Percentiles rank a stretch among this genome's conserved stretches.
Evolutionary conservation across 2,888 invertebrate species (phyloP).

Genomic region (Eupelmus urozonus): DNA sequence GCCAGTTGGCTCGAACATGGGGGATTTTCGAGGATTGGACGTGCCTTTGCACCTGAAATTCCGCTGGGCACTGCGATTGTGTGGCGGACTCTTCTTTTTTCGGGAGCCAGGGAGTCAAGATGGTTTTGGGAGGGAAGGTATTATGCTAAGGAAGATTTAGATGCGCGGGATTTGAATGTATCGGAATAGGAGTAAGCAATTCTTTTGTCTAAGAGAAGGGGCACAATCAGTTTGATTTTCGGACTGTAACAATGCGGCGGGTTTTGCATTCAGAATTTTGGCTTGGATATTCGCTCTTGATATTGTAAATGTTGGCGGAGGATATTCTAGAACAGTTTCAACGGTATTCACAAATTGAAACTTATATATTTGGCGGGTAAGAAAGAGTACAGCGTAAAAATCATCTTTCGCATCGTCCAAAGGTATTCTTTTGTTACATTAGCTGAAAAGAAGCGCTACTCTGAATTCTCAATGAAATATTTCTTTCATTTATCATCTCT

Average conservation of each 20-base stretch:
- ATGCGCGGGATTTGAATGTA: constrained; percentile 44
- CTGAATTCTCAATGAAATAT: not conserved
- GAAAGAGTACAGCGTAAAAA: not conserved
- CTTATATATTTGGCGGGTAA: not conserved
- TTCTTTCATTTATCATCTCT: constrained; percentile 4
- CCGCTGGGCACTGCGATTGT: no score
- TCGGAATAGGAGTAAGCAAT: constrained; percentile 19
- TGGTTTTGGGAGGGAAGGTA: constrained; percentile 27
- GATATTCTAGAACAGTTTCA: not conserved
- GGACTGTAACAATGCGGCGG: constrained; percentile 34
- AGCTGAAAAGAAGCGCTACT: not conserved
- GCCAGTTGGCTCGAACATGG: not conserved
- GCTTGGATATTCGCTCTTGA: constrained; percentile 9
- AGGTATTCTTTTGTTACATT: constrained; percentile 5
- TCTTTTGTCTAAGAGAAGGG: constrained; percentile 21
- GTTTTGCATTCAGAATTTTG: constrained; percentile 31
- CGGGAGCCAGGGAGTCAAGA: constrained; percentile 19
- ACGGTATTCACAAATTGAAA: not conserved
- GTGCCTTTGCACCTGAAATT: constrained; percentile 47
- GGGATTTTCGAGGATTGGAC: constrained; percentile 41
- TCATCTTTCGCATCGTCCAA: not conserved
- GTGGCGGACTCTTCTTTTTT: not conserved
- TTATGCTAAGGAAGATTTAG: constrained; percentile 51
- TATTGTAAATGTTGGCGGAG: not conserved
- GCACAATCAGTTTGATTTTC: constrained; percentile 38